Evolutionary conservation across 1,140 invertebrate genomes (phyloP), one percentile per base, ranked within the genome.

Genomic region (Ladona fulva): DNA sequence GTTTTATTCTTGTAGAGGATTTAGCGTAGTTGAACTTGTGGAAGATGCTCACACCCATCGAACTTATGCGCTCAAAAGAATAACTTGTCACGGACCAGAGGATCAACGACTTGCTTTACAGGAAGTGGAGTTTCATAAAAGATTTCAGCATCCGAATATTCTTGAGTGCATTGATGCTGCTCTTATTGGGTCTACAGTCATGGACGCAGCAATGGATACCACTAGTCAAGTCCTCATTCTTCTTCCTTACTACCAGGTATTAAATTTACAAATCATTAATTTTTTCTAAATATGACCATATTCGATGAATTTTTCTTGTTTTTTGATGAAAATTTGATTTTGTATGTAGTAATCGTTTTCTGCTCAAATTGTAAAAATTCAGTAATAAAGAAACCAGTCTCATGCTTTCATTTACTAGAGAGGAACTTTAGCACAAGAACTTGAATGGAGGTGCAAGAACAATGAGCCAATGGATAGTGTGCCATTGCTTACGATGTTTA

Each of bases 31-130:
- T 77, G 90, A 92, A 81, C 85, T 96, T 79, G 90, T 93, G 1
- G 92, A 95, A 84, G 92, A 95, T 85, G 81, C 85, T n/a, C 78
- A 85, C n/a, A 92, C 89, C 12, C 90, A 90, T 80, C 90, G 91
- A 79, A 87, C 89, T 78, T 95, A 90, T 88, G 95, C 94, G 14
- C 83, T 95, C 52, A 96, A 96, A 86, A 89, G 92, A 82, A 94
- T 96, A 74, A 88, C 89, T 73, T 95, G 93, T 83, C 93, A 95
- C 85, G 90, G 91, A 77, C 86, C 90, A 79, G 92, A 94, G 79
- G 94, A 96, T 83, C 91, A 95, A 82, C 88, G 89, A 81, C 84
- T 89, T 79, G 93, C 93, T 0, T 82, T 91, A 80, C 87, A 89
- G 80, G 94, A 96, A 88, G 90, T 94, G 76, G 90, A 93, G 80